These are phyloP conservation scores for Hylia prasina DNA, from an alignment of 2,113 vertebrate species.

Conservation along the genomic window DNA sequence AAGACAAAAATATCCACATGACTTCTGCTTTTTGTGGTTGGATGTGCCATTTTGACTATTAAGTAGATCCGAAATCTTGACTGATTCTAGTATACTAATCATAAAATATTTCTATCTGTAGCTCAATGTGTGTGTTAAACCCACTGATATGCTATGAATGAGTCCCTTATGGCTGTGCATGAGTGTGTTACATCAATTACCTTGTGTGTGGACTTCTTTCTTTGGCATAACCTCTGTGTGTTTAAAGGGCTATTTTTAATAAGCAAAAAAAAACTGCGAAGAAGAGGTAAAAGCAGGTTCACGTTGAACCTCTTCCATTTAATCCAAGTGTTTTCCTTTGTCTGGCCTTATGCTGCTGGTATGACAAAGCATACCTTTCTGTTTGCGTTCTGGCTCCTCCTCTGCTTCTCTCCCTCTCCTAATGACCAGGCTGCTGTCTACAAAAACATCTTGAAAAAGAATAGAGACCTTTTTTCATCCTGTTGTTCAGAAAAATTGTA, in stretches of 20 bases:
- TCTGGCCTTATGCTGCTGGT: neutral
- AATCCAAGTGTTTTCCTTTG: neutral
- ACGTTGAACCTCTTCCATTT: neutral
- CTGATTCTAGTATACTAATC: neutral
- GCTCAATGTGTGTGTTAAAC: neutral
- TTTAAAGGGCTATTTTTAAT: neutral
- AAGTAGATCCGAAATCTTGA: neutral
- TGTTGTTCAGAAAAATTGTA: neutral
- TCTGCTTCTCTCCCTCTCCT: neutral
- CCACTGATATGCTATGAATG: neutral
- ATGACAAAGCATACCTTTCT: neutral
- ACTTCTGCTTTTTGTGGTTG: neutral
- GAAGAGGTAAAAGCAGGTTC: neutral
- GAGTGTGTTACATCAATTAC: neutral
- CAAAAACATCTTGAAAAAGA: neutral
- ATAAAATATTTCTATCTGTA: neutral
- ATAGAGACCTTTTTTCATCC: neutral
- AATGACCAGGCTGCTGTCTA: neutral
- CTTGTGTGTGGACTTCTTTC: neutral
- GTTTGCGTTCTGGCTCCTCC: neutral
- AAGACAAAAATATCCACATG: neutral
- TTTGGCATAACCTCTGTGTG: neutral
- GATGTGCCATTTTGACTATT: neutral
- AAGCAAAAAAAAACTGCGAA: neutral
- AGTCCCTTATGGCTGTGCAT: neutral